phyloP scores from a whole-genome alignment of 2,113 vertebrate genomes.

The Pelecanoides urinatrix region DNA sequence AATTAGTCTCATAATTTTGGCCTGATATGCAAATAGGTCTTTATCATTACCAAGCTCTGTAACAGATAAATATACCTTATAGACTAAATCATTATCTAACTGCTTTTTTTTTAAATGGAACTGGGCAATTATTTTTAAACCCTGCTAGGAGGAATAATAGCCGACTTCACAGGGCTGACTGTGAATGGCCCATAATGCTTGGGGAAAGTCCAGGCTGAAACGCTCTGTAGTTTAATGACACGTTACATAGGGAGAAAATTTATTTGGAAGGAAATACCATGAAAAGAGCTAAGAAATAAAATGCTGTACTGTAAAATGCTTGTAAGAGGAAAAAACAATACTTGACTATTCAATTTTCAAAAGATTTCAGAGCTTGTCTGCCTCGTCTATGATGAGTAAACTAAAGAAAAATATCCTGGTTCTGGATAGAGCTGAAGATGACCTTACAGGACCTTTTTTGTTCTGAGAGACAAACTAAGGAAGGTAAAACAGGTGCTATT shows the following conservation, averaged over 20 bases:
- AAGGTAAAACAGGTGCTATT: constrained; percentile 61
- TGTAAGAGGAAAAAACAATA: background rate
- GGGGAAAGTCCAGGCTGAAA: constrained; percentile 65
- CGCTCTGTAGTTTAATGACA: constrained; percentile 65
- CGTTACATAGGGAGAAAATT: constrained; percentile 53
- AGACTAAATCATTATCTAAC: constrained; percentile 13
- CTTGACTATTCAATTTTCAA: constrained; percentile 2
- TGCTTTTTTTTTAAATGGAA: background rate
- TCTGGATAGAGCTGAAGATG: constrained; percentile 23
- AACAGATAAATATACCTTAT: constrained; percentile 13
- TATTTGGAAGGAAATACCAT: constrained; percentile 65
- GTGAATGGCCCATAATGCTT: constrained; percentile 57
- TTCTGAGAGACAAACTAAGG: constrained; percentile 44
- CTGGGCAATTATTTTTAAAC: constrained; percentile 69
- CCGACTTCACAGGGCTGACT: constrained; percentile 35
- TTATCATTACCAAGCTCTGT: background rate
- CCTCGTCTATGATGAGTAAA: background rate
- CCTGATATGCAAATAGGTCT: background rate
- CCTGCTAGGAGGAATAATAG: constrained; percentile 66
- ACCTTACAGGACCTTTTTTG: constrained; percentile 54
- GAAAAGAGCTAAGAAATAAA: constrained; percentile 56
- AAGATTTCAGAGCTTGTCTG: constrained; percentile 24
- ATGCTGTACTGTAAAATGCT: background rate
- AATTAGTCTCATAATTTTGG: background rate
- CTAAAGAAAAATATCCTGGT: constrained; percentile 13